Percentiles rank a stretch among this genome's conserved stretches.
Conservation (phyloP, 2,113 vertebrate species). For the Emydura subglobosa region DNA sequence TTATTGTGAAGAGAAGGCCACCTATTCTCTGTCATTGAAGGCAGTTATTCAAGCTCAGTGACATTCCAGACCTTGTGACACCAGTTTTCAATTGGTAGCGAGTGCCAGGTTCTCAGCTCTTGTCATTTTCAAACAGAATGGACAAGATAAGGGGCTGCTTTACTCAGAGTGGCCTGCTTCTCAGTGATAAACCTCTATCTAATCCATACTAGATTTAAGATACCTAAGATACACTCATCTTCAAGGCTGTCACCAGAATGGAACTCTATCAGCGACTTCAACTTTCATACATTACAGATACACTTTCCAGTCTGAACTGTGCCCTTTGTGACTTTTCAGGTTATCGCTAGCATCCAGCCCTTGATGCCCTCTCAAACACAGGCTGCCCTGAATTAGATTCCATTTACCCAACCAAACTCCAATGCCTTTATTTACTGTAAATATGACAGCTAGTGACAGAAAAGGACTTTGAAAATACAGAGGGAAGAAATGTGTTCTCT, state of each 20-base stretch:
- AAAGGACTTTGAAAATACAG: slow-evolving; percentile 1
- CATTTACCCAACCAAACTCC: slow-evolving; percentile 39
- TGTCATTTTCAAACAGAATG: slow-evolving; percentile 81
- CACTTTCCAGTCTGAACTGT: slow-evolving; percentile 52
- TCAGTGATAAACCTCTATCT: slow-evolving; percentile 86
- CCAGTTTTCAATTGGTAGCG: slow-evolving; percentile 67
- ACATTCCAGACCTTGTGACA: slow-evolving; percentile 69
- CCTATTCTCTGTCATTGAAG: slow-evolving; percentile 49
- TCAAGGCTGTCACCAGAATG: slow-evolving; percentile 78
- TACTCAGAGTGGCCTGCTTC: slow-evolving; percentile 77
- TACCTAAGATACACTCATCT: slow-evolving; percentile 77
- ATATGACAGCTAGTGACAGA: slow-evolving; percentile 21
- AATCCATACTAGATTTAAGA: slow-evolving; percentile 81
- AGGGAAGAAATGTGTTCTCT: slow-evolving; percentile 19
- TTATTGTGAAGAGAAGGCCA: slow-evolving; percentile 77
- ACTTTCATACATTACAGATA: slow-evolving; percentile 71
- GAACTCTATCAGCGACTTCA: slow-evolving; percentile 78
- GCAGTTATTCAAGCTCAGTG: slow-evolving; percentile 67
- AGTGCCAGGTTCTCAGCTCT: slow-evolving; percentile 17
- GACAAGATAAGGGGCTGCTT: slow-evolving; percentile 83
- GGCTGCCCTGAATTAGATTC: slow-evolving; percentile 38
- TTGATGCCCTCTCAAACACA: neutral
- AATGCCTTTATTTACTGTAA: slow-evolving; percentile 15
- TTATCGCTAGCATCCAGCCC: slow-evolving; percentile 13
- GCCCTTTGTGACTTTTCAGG: slow-evolving; percentile 30